A percentile compares a stretch with the other conserved stretches of the same genome.
Conservation (phyloP, 1,140 invertebrate species). For the Brachionus koreanus region DNA sequence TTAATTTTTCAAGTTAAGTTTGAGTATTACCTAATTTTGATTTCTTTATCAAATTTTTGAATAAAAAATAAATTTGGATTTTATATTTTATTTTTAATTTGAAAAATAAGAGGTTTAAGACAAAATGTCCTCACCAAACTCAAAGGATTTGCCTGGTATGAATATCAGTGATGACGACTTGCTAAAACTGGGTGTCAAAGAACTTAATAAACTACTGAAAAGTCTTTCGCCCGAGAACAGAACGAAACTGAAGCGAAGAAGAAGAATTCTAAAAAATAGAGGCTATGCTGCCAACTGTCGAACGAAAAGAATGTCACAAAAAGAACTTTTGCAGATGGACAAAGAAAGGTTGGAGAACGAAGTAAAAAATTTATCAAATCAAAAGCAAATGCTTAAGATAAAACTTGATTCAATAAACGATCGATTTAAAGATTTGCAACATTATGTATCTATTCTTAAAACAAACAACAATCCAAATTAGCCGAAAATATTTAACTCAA, state of each 20-base stretch:
- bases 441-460: constrained; percentile 23
- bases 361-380: constrained; percentile 16
- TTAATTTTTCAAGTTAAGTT: background rate
- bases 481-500: background rate
- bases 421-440: constrained; percentile 1
- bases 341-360: constrained; percentile 64
- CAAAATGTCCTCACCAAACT: background rate
- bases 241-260: constrained; percentile 84
- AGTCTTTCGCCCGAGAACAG: constrained; percentile 83
- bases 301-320: constrained; percentile 55
- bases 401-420: constrained; percentile 26
- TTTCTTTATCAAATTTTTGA: background rate
- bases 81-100: background rate
- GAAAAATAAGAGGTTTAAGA: background rate
- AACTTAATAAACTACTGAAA: constrained; percentile 88
- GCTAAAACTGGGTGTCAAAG: constrained; percentile 81
- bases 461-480: background rate
- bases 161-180: constrained; percentile 71
- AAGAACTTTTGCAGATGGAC: constrained; percentile 65
- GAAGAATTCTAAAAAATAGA: constrained; percentile 93
- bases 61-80: background rate
- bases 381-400: constrained; percentile 22
- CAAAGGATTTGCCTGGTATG: background rate
- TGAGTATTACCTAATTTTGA: background rate
- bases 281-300: constrained; percentile 98